Percentiles rank a stretch among this genome's conserved stretches.
These are phyloP conservation scores for Ceyx margarethae DNA, from an alignment of 2,113 vertebrate genomes.

Conservation along the genomic window DNA sequence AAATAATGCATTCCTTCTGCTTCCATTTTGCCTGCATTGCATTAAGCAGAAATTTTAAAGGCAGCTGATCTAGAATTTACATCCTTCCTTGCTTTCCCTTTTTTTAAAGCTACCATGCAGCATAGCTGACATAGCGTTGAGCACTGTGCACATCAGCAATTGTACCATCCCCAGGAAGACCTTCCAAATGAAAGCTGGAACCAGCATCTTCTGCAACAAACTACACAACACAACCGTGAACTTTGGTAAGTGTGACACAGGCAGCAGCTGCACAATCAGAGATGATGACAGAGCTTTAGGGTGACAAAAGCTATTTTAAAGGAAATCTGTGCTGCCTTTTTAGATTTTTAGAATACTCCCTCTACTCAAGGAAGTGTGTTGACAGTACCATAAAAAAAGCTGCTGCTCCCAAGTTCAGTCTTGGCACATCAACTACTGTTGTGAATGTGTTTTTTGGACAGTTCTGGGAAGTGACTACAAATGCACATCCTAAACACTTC, in stretches of 20 bases:
- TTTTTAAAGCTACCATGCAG: neutral
- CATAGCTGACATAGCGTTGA: neutral
- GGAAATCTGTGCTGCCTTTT: neutral
- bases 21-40: neutral
- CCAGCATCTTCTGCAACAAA: neutral
- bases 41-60: conserved; percentile 23
- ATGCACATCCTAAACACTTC: neutral
- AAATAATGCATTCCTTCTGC: conserved; percentile 38
- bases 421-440: neutral
- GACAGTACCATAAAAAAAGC: neutral
- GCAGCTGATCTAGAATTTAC: neutral
- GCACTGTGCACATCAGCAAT: neutral
- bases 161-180: neutral
- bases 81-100: neutral
- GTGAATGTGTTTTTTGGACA: neutral
- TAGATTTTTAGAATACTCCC: neutral
- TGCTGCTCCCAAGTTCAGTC: neutral
- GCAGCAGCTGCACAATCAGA: neutral
- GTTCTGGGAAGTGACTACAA: neutral
- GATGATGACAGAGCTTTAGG: neutral
- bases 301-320: neutral
- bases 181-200: neutral
- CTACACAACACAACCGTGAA: fast-evolving
- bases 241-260: fast-evolving
- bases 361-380: neutral